Percentiles rank a stretch among this genome's conserved stretches.
Evolutionary conservation across 2,888 invertebrate species (phyloP).

Genomic region (Dermolepida albohirtum): DNA sequence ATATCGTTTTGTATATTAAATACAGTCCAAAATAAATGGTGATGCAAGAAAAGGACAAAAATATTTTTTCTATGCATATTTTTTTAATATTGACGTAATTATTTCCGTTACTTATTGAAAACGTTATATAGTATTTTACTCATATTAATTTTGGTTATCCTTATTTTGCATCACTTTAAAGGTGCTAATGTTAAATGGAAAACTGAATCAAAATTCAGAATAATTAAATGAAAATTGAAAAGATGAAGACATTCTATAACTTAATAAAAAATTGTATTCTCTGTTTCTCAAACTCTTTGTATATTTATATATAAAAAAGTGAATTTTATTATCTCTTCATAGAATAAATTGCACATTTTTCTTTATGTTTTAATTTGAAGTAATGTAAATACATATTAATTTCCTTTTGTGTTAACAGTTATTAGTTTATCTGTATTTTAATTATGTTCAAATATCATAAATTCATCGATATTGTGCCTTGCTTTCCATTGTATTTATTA

Average conservation of each 20-base stretch:
- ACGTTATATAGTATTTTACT: neutral
- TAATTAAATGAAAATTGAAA: constrained; percentile 1
- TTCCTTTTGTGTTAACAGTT: constrained; percentile 32
- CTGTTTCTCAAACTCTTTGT: constrained; percentile 36
- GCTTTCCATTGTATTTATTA: constrained; percentile 58
- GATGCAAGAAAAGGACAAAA: constrained; percentile 33
- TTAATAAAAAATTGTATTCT: constrained; percentile 2
- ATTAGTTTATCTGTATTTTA: constrained; percentile 12
- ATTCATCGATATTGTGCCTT: constrained; percentile 60
- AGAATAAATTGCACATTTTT: constrained; percentile 36
- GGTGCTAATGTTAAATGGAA: constrained; percentile 30
- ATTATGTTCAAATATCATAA: constrained; percentile 35
- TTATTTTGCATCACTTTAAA: constrained; percentile 31
- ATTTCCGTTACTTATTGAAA: constrained; percentile 23
- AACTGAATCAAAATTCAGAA: constrained; percentile 37
- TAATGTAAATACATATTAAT: constrained; percentile 12
- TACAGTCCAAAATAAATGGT: constrained; percentile 33
- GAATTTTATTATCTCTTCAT: constrained; percentile 12
- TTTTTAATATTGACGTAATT: constrained; percentile 7
- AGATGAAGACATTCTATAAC: constrained; percentile 18
- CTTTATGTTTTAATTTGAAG: constrained; percentile 10
- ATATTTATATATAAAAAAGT: constrained; percentile 35
- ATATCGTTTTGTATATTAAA: constrained; percentile 33
- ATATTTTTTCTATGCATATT: constrained; percentile 3
- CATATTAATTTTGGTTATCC: constrained; percentile 11